These are phyloP conservation scores for Cynoglossus semilaevis DNA, from an alignment of 2,113 vertebrate species.

Conservation along the genomic window DNA sequence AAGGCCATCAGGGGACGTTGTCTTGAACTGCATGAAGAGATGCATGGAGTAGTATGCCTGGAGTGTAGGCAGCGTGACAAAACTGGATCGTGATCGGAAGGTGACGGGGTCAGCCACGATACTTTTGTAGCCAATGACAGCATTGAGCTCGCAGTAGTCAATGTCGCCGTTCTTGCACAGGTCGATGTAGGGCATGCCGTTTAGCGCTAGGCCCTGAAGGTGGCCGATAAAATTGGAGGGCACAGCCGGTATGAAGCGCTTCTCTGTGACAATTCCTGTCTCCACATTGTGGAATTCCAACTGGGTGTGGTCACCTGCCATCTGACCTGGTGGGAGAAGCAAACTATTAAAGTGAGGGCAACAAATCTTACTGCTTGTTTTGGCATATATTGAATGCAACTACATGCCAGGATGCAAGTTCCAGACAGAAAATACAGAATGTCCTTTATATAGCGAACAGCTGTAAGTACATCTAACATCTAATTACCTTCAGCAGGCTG, in stretches of 20 bases:
- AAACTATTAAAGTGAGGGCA: slow-evolving; percentile 56
- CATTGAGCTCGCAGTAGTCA: slow-evolving; percentile 98
- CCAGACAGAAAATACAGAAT: neutral
- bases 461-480: slow-evolving; percentile 7
- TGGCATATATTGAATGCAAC: too few relatives aligned
- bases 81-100: slow-evolving; percentile 97
- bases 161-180: slow-evolving; percentile 99
- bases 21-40: slow-evolving; percentile 99
- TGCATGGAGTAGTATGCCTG: slow-evolving; percentile 99
- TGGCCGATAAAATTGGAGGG: slow-evolving; percentile 99
- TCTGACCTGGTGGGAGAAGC: slow-evolving; percentile 84
- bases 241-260: slow-evolving; percentile 93
- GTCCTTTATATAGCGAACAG: neutral
- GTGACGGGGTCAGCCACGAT: slow-evolving; percentile 98
- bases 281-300: slow-evolving; percentile 99
- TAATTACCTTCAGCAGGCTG: slow-evolving; percentile 80
- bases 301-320: slow-evolving; percentile 97
- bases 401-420: slow-evolving; percentile 1
- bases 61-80: slow-evolving; percentile 91
- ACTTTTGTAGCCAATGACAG: slow-evolving; percentile 96
- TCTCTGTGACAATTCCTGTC: slow-evolving; percentile 97
- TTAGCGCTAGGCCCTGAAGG: slow-evolving; percentile 95
- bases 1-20: slow-evolving; percentile 94
- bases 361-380: too few relatives aligned
- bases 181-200: slow-evolving; percentile 99